These are phyloP conservation scores for Oncorhynchus keta DNA, from an alignment of 2,113 vertebrate species.

Conservation along the genomic window DNA sequence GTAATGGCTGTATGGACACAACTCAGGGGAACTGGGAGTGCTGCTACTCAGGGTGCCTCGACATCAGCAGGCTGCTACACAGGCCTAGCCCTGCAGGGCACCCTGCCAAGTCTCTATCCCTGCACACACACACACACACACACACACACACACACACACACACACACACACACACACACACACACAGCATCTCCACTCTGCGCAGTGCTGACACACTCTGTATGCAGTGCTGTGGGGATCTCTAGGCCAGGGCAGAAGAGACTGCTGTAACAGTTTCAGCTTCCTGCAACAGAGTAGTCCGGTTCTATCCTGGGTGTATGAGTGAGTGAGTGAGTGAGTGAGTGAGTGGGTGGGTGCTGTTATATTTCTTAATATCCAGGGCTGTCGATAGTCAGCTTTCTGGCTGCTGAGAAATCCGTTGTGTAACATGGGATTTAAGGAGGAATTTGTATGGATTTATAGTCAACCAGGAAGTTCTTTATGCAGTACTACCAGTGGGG, in stretches of 20 bases:
- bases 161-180: slow-evolving; percentile 4
- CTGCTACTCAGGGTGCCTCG: not conserved
- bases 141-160: not conserved
- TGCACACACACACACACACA: not conserved
- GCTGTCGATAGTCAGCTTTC: not conserved
- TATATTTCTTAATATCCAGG: too few relatives aligned
- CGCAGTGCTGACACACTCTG: not conserved
- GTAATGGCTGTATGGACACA: too few relatives aligned
- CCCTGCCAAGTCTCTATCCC: slow-evolving; percentile 3
- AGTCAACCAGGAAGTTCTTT: not conserved
- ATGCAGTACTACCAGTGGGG: not conserved
- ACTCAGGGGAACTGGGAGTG: not conserved
- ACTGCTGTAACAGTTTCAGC: not conserved
- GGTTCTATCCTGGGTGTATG: too few relatives aligned
- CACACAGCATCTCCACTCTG: not conserved
- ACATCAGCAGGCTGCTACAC: not conserved
- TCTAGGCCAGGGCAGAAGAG: not conserved
- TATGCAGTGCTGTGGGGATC: not conserved
- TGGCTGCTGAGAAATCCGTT: not conserved
- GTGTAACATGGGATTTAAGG: not conserved
- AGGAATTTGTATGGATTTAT: not conserved
- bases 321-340: too few relatives aligned
- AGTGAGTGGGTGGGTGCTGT: too few relatives aligned
- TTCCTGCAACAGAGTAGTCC: too few relatives aligned
- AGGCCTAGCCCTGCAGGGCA: not conserved